Conservation (phyloP, 1,140 invertebrate species). For the Saxidomus purpurata region DNA sequence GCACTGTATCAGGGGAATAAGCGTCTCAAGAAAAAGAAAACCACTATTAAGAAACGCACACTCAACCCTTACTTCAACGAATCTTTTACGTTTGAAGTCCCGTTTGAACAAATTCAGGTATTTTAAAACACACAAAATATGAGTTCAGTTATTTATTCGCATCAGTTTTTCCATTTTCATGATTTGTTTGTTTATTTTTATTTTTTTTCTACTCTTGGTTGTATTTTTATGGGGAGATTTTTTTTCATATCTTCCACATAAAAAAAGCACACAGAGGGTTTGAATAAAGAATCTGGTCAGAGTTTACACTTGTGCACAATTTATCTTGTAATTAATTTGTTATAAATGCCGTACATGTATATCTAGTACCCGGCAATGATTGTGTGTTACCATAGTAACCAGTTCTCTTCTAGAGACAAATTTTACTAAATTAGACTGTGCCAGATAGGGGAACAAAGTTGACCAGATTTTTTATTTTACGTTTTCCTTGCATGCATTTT, state of each 20-base stretch:
- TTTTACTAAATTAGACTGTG: too few species aligned
- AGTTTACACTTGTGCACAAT: too few species aligned
- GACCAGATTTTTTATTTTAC: conserved; percentile 45
- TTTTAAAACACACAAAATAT: conserved; percentile 41
- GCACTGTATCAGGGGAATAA: conserved; percentile 88
- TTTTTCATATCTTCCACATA: conserved; percentile 24
- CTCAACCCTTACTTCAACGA: conserved; percentile 90
- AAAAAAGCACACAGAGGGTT: conserved; percentile 4
- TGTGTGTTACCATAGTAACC: too few species aligned
- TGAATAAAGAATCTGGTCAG: neutral
- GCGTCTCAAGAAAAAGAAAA: conserved; percentile 90
- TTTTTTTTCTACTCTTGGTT: conserved; percentile 9
- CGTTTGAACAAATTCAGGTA: conserved; percentile 92
- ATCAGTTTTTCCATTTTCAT: conserved; percentile 13
- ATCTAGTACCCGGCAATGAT: too few species aligned
- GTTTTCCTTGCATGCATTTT: conserved; percentile 47
- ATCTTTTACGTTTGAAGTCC: conserved; percentile 89
- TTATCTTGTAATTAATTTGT: too few species aligned
- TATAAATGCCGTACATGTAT: too few species aligned
- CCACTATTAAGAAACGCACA: conserved; percentile 88
- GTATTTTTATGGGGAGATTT: conserved; percentile 35
- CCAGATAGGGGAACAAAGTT: too few species aligned
- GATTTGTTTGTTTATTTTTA: conserved; percentile 20
- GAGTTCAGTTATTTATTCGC: conserved; percentile 26
- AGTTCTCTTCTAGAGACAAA: too few species aligned